Conservation (phyloP, 1,140 invertebrate species). For the Leguminivora glycinivorella region DNA sequence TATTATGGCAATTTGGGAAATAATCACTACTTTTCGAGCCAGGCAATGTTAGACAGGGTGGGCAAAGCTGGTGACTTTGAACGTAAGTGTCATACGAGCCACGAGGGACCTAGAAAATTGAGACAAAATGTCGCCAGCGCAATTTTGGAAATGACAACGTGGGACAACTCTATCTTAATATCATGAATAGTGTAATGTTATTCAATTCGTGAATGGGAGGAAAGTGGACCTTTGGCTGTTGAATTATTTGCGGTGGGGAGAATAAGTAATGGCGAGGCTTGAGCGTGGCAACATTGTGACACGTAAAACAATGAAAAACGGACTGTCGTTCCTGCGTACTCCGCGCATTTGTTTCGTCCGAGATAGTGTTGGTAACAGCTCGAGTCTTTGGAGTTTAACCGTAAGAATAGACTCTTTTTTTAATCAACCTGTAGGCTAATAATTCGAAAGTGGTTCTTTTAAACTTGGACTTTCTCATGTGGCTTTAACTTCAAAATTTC, state of each 20-base stretch:
- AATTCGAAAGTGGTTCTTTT: too few species aligned
- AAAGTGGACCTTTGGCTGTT: constrained; percentile 18
- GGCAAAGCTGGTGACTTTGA: too few species aligned
- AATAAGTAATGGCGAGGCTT: constrained; percentile 41
- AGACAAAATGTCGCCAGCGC: constrained; percentile 6
- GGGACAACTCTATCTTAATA: background rate
- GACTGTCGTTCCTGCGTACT: constrained; percentile 43
- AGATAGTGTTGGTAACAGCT: background rate
- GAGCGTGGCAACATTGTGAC: constrained; percentile 29
- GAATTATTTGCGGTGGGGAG: constrained; percentile 33
- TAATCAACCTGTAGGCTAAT: background rate
- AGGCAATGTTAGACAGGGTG: too few species aligned
- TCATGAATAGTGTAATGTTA: constrained; percentile 8
- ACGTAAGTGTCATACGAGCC: background rate
- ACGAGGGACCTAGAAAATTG: background rate
- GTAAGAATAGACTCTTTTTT: background rate
- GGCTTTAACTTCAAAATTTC: too few species aligned
- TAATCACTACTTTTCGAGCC: too few species aligned
- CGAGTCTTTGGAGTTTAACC: background rate
- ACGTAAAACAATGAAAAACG: constrained; percentile 50
- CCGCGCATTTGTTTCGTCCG: constrained; percentile 51
- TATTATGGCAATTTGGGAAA: too few species aligned
- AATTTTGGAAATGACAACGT: background rate
- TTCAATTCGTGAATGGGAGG: background rate
- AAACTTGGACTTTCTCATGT: too few species aligned